Percentiles rank a stretch among this genome's conserved stretches.
phyloP scores from a whole-genome alignment of 2,888 invertebrate genomes.

The Deilephila elpenor region DNA sequence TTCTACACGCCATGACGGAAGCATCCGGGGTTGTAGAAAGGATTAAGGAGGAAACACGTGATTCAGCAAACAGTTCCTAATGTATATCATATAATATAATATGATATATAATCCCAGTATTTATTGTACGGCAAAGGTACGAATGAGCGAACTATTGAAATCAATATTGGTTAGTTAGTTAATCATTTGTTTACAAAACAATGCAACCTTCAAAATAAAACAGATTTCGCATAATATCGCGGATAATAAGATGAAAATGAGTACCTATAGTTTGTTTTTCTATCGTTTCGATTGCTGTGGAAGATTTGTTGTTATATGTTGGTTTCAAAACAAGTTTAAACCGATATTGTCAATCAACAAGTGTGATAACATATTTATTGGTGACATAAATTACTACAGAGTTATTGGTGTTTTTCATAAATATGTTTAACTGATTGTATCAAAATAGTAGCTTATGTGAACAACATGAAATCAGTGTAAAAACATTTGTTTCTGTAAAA shows the following conservation, averaged over 20 bases:
- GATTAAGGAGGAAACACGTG: too few relatives aligned
- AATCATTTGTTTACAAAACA: not conserved
- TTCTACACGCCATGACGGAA: too few relatives aligned
- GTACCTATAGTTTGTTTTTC: slow-evolving; percentile 7
- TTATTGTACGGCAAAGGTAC: too few relatives aligned
- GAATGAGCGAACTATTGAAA: too few relatives aligned
- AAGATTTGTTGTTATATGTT: not conserved
- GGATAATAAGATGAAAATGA: not conserved
- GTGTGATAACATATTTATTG: slow-evolving; percentile 10
- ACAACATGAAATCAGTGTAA: too few relatives aligned
- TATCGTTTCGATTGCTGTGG: slow-evolving; percentile 3
- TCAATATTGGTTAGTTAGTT: not conserved
- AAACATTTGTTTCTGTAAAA: not conserved
- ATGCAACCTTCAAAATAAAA: not conserved
- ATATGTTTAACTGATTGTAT: too few relatives aligned
- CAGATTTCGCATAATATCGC: not conserved
- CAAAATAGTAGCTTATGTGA: too few relatives aligned
- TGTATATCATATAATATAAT: too few relatives aligned
- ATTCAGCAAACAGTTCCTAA: too few relatives aligned
- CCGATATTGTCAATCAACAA: slow-evolving; percentile 16
- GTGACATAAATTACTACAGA: not conserved
- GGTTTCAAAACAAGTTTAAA: not conserved
- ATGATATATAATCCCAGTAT: too few relatives aligned
- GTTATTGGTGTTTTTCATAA: too few relatives aligned
- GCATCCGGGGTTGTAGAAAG: too few relatives aligned